Base-by-base conservation (phyloP, 1,140 invertebrate genomes). In the Drosophila paulistorum region DNA sequence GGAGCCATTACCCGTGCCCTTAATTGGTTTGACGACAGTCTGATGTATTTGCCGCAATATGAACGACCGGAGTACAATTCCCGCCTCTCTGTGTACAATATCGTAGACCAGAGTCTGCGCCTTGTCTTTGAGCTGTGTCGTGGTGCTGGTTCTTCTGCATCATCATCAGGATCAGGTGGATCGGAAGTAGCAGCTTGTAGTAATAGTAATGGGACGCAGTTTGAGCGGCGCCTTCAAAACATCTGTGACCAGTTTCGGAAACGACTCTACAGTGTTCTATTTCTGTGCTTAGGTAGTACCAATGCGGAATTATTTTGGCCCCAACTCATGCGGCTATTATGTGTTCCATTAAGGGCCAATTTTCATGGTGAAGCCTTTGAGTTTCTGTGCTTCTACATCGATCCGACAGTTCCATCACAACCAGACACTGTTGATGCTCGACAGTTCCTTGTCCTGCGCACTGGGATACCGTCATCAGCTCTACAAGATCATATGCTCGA, bases 201-300 rank as follows among this genome's bases (percentile, higher is more conserved):
- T 23, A 2, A 2, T 23, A 48, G 51, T 14, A 14, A 13, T 10
- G 91, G 74, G 1, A 65, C 80, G 1, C 91, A 91, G 7, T 92
- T 93, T 33, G 93, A 93, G 23, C 83, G 93, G 58, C 92, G 83
- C 10, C 83, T 94, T 1, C 92, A 90, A 48, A 77, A 91, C 13
- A 92, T 91, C 48, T 81, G 83, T 13, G 75, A 85, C 0, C 65
- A 76, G 73, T 90, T 92, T 35, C 64, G 79, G 17, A 74, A 65
- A 48, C 81, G 84, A 5, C 72, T 92, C 6, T 91, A 76, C 54
- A 81, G 76, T 59, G 90, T 92, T 35, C 78, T 92, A 7, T 66
- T 79, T 20, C 57, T 91, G 17, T 92, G 91, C 59, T 74, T 91
- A 42, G 91, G 91, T 54, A 65, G 73, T 14, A 58, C 54, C 35